Evolutionary conservation across 2,797 vertebrate species (phyloP).

Genomic region (Triplophysa bombifrons): DNA sequence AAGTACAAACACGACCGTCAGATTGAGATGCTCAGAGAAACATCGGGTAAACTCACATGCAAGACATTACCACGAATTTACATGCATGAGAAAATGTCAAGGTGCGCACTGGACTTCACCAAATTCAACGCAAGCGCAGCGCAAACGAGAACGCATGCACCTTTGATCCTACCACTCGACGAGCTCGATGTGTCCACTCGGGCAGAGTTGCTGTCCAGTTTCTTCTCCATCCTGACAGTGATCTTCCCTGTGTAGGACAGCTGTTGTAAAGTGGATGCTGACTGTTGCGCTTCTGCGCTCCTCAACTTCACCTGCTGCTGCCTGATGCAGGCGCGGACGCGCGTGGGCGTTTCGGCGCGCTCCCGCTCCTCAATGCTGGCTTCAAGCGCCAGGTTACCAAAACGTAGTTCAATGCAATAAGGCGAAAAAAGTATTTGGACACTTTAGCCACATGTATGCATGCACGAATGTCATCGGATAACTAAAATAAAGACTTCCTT

Average conservation of each 20-base stretch:
- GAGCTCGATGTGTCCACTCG: conserved; percentile 83
- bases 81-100: conserved; percentile 34
- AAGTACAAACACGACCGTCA: conserved; percentile 63
- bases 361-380: background rate
- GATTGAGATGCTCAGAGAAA: background rate
- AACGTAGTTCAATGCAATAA: background rate
- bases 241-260: background rate
- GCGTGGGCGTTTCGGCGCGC: conserved; percentile 19
- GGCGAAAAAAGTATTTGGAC: background rate
- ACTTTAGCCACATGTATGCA: background rate
- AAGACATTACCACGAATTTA: background rate
- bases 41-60: background rate
- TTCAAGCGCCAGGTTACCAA: background rate
- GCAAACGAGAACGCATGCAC: conserved; percentile 54
- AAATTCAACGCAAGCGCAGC: background rate
- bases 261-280: background rate
- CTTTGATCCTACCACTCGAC: conserved; percentile 85
- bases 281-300: conserved; percentile 26
- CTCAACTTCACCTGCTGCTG: conserved; percentile 34
- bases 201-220: conserved; percentile 83
- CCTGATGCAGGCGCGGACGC: conserved; percentile 38
- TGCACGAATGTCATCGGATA: background rate
- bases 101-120: conserved; percentile 5
- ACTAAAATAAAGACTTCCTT: too few species aligned
- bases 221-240: conserved; percentile 76